These are phyloP conservation scores for Chitala chitala DNA, from an alignment of 2,113 vertebrate species.

Conservation along the genomic window DNA sequence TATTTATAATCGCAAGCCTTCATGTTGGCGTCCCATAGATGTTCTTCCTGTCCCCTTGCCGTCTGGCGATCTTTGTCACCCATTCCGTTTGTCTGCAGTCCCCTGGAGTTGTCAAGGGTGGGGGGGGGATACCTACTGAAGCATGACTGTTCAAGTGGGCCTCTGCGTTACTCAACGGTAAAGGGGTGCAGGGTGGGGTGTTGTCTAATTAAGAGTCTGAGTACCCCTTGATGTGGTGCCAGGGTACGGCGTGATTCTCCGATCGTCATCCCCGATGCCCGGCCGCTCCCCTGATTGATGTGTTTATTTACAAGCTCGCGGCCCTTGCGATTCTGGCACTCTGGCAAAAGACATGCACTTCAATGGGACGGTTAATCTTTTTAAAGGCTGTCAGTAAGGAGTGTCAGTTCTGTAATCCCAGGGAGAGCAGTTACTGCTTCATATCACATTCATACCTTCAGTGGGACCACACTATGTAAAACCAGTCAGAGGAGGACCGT, in stretches of 20 bases:
- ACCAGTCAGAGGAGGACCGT: too few species aligned
- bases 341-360: not conserved
- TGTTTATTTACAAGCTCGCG: slow-evolving; percentile 27
- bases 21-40: not conserved
- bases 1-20: not conserved
- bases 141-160: not conserved
- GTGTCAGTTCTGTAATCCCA: not conserved
- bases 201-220: slow-evolving; percentile 29
- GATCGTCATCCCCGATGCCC: slow-evolving; percentile 2
- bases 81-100: not conserved
- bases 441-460: too few species aligned
- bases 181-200: slow-evolving; percentile 41
- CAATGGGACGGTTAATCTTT: not conserved
- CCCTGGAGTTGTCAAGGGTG: not conserved
- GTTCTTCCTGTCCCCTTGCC: not conserved
- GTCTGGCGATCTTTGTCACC: not conserved
- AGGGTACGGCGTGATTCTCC: slow-evolving; percentile 9
- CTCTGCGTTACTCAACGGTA: slow-evolving; percentile 26
- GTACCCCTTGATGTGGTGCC: slow-evolving; percentile 10
- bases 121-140: too few species aligned
- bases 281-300: slow-evolving; percentile 21
- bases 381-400: not conserved
- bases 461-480: too few species aligned
- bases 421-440: too few species aligned
- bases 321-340: not conserved